Base-by-base conservation (phyloP, 2,113 vertebrate species). In the Apaloderma vittatum region DNA sequence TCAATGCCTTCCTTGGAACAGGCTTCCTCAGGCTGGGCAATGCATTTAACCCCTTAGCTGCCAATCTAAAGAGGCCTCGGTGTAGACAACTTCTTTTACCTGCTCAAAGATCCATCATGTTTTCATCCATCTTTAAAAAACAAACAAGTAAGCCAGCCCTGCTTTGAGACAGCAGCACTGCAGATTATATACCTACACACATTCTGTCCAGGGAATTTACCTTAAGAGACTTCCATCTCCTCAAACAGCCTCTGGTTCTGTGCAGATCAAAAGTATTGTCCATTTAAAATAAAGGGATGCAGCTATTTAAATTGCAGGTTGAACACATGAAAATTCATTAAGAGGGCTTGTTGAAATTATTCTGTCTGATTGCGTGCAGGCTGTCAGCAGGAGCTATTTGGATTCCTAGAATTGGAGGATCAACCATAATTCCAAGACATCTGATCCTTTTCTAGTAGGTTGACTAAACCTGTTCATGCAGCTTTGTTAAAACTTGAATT, bases 321-420 rank as follows among this genome's bases (percentile, higher is more conserved):
- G 76, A 81, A 94, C 27, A 40, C 32, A 55, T 23, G 46, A 91
- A 86, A 96, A 89, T 74, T 91, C n/a, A 95, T 88, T 86, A 91
- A 58, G 72, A 78, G 21, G 34, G 54, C 46, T 66, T 93, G 30
- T 40, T 88, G 72, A 88, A 92, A 62, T 70, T 73, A 86, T 49
- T 89, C 67, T 75, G 32, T 74, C 63, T 80, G 51, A 91, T 43
- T 90, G 54, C 91, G 37, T 83, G 67, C 55, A 37, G 43, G 62
- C 46, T 62, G 68, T 82, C 73, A 87, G n/a, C 36, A 59, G 58
- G 70, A 96, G 40, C 40, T 67, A 45, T 68, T 5, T 84, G 62
- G 63, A 67, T 80, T 86, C 37, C 52, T 93, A 62, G 67, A 93
- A 55, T 1, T 67, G 46, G 36, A 91, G 92, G 75, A 94, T 61